Evolutionary conservation across 2,113 vertebrate genomes (phyloP).

Genomic region (Chaetodon trifascialis): DNA sequence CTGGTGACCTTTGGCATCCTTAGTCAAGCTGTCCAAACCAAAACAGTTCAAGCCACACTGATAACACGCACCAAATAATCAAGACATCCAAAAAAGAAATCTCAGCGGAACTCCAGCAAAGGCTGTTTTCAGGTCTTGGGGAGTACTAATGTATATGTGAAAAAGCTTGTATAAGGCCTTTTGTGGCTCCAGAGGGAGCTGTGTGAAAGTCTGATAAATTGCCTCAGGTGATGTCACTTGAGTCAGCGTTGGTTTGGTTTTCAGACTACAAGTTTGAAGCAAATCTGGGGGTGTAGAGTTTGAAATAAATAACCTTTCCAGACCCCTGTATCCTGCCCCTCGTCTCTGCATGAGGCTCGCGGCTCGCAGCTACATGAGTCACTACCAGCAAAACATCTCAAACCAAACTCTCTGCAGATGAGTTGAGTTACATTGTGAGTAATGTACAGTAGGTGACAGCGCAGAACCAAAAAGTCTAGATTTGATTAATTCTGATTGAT

Average conservation of each 20-base stretch:
- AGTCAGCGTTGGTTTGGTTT: too few species aligned
- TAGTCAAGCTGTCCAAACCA: neutral
- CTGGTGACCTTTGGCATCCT: neutral
- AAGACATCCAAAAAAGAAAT: neutral
- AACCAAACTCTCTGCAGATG: neutral
- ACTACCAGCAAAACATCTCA: too few species aligned
- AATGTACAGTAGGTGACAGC: neutral
- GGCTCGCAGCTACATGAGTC: too few species aligned
- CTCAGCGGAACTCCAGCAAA: neutral
- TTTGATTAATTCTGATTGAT: neutral
- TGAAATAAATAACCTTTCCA: too few species aligned
- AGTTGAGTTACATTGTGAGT: neutral
- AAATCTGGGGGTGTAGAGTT: too few species aligned
- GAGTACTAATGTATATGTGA: too few species aligned
- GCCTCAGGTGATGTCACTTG: neutral
- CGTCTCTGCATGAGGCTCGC: too few species aligned
- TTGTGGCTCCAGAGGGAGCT: too few species aligned
- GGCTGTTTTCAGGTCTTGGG: too few species aligned
- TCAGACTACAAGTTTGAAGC: too few species aligned
- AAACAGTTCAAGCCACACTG: neutral
- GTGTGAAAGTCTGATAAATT: neutral
- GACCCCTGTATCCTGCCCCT: too few species aligned
- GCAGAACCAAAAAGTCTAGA: neutral
- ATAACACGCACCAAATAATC: neutral
- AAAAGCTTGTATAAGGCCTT: too few species aligned